These are phyloP conservation scores for Drosophila auraria DNA, from an alignment of 1,140 invertebrate genomes.

Conservation along the genomic window DNA sequence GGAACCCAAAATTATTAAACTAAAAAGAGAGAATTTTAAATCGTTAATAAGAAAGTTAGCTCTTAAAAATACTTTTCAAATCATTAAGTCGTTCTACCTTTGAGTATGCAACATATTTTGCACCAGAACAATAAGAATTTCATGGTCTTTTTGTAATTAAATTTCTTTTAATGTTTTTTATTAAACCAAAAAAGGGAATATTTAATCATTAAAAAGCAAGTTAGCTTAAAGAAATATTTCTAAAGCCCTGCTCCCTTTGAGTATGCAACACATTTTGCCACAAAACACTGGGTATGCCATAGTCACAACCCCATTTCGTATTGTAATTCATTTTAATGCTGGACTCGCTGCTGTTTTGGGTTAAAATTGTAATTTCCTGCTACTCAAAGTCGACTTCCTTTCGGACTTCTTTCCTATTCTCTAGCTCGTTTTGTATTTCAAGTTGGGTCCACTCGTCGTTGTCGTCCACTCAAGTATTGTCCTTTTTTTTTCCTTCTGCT, in stretches of 20 bases:
- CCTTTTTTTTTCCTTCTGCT: slow-evolving; percentile 5
- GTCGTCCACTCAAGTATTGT: slow-evolving; percentile 5
- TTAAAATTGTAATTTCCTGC: slow-evolving; percentile 79
- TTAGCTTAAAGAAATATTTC: no score
- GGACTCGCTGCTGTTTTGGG: slow-evolving; percentile 43
- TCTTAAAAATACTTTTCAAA: no score
- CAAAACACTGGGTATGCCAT: background rate
- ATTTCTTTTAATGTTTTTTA: no score
- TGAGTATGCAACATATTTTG: no score
- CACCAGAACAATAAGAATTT: background rate
- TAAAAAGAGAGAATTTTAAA: no score
- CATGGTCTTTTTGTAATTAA: background rate
- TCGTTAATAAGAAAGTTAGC: no score
- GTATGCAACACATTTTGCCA: background rate
- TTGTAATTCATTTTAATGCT: slow-evolving; percentile 73
- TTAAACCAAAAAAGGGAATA: no score
- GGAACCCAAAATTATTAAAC: no score
- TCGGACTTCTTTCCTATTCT: slow-evolving; percentile 5
- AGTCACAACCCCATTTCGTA: background rate
- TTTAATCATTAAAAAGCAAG: no score
- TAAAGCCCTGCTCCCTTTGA: no score
- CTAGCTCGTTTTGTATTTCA: slow-evolving; percentile 22
- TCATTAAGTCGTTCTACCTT: no score
- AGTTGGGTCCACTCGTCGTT: slow-evolving; percentile 16
- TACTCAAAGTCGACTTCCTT: slow-evolving; percentile 70